Evolutionary conservation across 2,888 invertebrate species (phyloP).

Genomic region (Harpalus rubripes): DNA sequence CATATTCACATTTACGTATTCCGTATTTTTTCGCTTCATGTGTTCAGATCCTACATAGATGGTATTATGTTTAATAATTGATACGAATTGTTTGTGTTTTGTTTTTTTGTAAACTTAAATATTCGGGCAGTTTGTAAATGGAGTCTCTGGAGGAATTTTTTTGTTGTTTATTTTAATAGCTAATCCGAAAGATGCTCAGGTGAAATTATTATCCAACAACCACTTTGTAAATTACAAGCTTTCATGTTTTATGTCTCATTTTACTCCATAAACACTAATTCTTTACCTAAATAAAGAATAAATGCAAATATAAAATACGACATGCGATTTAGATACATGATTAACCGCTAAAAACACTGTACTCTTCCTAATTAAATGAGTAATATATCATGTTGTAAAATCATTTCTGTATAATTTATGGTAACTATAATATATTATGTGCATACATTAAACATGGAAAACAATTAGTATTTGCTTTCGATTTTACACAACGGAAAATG

Average conservation of each 20-base stretch:
- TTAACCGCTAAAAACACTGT: background rate
- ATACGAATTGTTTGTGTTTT: slow-evolving; percentile 35
- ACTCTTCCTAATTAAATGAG: slow-evolving; percentile 11
- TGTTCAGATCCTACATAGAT: slow-evolving; percentile 20
- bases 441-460: background rate
- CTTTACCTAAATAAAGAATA: slow-evolving; percentile 8
- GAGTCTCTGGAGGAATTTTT: slow-evolving; percentile 15
- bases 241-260: slow-evolving; percentile 28
- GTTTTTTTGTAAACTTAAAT: slow-evolving; percentile 17
- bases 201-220: slow-evolving; percentile 26
- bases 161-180: slow-evolving; percentile 22
- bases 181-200: slow-evolving; percentile 29
- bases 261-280: slow-evolving; percentile 18
- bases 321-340: background rate
- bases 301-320: background rate
- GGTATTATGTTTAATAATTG: slow-evolving; percentile 45
- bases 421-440: slow-evolving; percentile 21
- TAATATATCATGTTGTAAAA: slow-evolving; percentile 21
- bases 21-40: background rate
- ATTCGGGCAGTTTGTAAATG: slow-evolving; percentile 28
- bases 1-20: slow-evolving; percentile 2
- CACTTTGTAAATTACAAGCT: slow-evolving; percentile 41
- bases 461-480: slow-evolving; percentile 27
- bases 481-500: slow-evolving; percentile 7
- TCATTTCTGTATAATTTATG: slow-evolving; percentile 1